Conservation (phyloP, 2,888 invertebrate genomes). For the Synergus gifuensis region DNA sequence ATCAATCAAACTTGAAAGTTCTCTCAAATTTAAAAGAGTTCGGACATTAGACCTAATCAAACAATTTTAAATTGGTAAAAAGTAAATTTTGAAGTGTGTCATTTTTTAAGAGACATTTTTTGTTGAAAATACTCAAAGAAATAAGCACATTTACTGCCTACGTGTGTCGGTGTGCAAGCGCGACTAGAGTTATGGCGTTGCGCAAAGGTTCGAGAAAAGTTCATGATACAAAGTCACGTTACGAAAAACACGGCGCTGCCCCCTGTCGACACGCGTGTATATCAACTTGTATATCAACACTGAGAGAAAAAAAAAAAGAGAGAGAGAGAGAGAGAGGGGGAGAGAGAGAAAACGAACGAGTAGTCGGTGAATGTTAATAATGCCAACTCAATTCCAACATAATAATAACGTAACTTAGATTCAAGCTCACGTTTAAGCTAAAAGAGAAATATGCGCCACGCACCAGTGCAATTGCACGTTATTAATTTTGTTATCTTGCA, state of each 20-base stretch:
- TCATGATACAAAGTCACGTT: conserved; percentile 77
- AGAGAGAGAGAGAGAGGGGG: conserved; percentile 43
- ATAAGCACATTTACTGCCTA: conserved; percentile 33
- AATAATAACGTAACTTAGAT: conserved; percentile 49
- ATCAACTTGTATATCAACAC: conserved; percentile 49
- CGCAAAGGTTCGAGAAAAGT: conserved; percentile 76
- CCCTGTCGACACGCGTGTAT: conserved; percentile 47
- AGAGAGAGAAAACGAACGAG: conserved; percentile 53
- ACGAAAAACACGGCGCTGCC: conserved; percentile 62
- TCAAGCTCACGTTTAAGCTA: not conserved
- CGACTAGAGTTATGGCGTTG: conserved; percentile 63
- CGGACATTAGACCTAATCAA: no score
- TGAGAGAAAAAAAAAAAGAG: conserved; percentile 49
- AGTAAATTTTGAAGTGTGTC: not conserved
- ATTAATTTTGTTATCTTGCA: not conserved
- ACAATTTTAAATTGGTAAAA: no score
- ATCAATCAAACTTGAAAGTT: no score
- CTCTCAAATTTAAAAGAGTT: no score
- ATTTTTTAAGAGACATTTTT: not conserved
- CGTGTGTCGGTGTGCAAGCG: conserved; percentile 47
- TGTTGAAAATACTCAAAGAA: not conserved
- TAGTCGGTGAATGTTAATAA: conserved; percentile 55
- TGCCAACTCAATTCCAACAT: conserved; percentile 49
- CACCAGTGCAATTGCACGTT: not conserved
- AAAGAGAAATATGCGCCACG: not conserved